Conservation (phyloP, 92 coral and sea anemone species). For the Parazoanthus darwini region DNA sequence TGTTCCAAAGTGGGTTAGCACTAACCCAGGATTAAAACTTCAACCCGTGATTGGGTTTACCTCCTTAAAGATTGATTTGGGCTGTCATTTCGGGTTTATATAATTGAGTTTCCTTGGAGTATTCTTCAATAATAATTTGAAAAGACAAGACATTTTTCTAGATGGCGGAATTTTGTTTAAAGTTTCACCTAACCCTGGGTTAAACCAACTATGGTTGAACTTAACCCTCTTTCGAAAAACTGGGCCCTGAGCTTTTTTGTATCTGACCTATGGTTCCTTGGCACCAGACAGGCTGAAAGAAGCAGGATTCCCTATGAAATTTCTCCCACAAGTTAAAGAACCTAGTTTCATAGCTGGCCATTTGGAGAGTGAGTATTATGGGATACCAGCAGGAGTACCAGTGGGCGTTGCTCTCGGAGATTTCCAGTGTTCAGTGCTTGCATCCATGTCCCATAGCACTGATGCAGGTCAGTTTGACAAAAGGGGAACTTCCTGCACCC, state of each 20-base stretch:
- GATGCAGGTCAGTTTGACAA: constrained; percentile 76
- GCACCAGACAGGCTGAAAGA: constrained; percentile 43
- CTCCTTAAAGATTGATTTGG: too few species aligned
- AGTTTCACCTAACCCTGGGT: too few species aligned
- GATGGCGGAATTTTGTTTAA: too few species aligned
- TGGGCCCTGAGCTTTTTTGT: background rate
- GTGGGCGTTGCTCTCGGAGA: constrained; percentile 94
- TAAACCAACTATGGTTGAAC: too few species aligned
- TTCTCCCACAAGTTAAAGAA: constrained; percentile 69
- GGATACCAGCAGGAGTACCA: constrained; percentile 74
- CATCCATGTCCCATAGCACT: constrained; percentile 52
- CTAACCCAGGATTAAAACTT: too few species aligned
- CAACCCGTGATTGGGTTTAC: too few species aligned
- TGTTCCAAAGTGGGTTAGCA: too few species aligned
- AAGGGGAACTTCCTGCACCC: background rate
- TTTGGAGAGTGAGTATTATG: constrained; percentile 56
- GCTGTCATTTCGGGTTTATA: too few species aligned
- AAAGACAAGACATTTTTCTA: too few species aligned
- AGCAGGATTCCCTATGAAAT: constrained; percentile 72
- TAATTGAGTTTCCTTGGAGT: too few species aligned
- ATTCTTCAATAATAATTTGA: too few species aligned
- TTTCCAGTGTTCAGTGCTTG: constrained; percentile 92
- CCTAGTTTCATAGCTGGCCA: constrained; percentile 77
- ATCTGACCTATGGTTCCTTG: background rate
- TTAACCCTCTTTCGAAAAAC: too few species aligned